Conservation (phyloP, 2,888 invertebrate species). For the Pheosia gnoma region DNA sequence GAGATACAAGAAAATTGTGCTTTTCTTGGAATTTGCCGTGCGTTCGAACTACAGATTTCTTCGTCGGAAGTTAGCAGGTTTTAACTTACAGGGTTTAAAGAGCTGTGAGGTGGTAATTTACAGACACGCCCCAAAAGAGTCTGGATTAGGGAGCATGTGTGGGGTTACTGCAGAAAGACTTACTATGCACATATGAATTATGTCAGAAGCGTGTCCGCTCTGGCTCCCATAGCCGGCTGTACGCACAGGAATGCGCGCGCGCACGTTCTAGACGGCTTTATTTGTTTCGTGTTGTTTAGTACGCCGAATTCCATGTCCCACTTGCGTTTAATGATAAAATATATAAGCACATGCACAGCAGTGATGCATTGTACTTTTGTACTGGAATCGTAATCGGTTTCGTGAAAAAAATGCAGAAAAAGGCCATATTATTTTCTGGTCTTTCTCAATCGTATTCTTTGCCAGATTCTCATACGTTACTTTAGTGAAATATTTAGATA, state of each 20-base stretch:
- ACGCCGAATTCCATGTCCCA: constrained; percentile 14
- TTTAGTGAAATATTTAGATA: no score
- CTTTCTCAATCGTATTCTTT: no score
- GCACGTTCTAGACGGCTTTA: constrained; percentile 25
- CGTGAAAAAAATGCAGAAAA: constrained; percentile 1
- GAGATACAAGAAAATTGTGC: no score
- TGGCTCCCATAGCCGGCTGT: constrained; percentile 36
- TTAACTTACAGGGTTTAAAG: no score
- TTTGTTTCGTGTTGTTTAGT: constrained; percentile 23
- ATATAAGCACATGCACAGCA: constrained; percentile 7
- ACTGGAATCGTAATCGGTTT: constrained; percentile 1
- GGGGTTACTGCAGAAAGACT: neutral
- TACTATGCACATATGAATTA: constrained; percentile 13
- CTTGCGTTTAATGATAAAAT: constrained; percentile 7
- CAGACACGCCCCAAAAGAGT: no score
- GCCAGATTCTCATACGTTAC: no score
- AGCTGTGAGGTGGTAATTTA: no score
- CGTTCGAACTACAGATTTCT: no score
- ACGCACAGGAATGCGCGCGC: constrained; percentile 41
- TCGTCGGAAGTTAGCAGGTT: no score
- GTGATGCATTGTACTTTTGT: neutral
- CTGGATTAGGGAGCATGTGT: neutral
- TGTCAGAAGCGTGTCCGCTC: constrained; percentile 17
- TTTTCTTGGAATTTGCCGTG: no score
- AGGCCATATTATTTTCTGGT: neutral